phyloP scores from a whole-genome alignment of 2,797 vertebrate species.

The Myotis planiceps region DNA sequence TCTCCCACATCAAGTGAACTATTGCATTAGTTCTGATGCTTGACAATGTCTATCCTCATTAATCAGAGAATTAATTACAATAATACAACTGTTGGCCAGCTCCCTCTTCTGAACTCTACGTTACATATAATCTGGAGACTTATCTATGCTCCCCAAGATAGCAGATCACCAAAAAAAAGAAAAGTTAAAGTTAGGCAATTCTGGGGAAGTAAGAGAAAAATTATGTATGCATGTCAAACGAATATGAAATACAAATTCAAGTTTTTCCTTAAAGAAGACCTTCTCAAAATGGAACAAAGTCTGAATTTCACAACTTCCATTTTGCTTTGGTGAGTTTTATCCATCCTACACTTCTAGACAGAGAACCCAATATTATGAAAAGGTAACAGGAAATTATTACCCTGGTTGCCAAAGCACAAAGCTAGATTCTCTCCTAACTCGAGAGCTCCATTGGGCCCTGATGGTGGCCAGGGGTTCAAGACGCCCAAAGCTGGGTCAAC shows the following conservation, averaged over 20 bases:
- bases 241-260: background rate
- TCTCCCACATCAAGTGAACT: background rate
- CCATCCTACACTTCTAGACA: too few relatives aligned
- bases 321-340: background rate
- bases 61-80: background rate
- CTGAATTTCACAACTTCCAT: background rate
- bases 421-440: background rate
- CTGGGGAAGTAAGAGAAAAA: background rate
- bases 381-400: background rate
- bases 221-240: background rate
- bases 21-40: background rate
- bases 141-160: background rate
- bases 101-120: background rate
- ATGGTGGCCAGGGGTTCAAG: background rate
- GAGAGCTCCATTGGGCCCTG: background rate
- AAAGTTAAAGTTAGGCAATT: background rate
- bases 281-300: background rate
- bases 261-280: conserved; percentile 16
- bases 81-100: background rate
- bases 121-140: background rate
- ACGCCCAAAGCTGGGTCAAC: background rate
- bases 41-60: background rate
- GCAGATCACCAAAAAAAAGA: background rate
- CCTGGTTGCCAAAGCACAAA: background rate
- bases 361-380: background rate